A percentile compares a stretch with the other conserved stretches of the same genome.
These are phyloP conservation scores for Neuroscelio doddi DNA, from an alignment of 2,888 invertebrate species.

Conservation along the genomic window DNA sequence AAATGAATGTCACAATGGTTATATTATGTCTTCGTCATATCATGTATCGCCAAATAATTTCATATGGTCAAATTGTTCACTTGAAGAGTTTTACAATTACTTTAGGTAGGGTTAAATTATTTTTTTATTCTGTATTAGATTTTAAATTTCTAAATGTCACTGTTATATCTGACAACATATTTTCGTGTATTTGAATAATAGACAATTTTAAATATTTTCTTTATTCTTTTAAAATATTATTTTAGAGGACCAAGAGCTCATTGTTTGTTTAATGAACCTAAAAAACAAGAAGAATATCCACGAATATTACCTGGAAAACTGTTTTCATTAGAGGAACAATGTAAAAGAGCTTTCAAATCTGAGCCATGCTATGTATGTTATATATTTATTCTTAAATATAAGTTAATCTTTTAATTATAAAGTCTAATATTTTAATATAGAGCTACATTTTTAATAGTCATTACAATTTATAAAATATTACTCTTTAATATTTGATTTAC, in stretches of 20 bases:
- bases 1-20: constrained; percentile 43
- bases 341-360: constrained; percentile 85
- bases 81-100: constrained; percentile 54
- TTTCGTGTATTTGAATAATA: too few species aligned
- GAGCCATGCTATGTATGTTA: constrained; percentile 80
- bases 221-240: not conserved
- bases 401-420: constrained; percentile 3
- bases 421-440: too few species aligned
- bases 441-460: too few species aligned
- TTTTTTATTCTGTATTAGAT: too few species aligned
- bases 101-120: constrained; percentile 51
- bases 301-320: constrained; percentile 88
- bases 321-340: constrained; percentile 89
- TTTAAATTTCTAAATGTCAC: too few species aligned
- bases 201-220: too few species aligned
- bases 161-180: too few species aligned
- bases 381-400: not conserved
- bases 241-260: constrained; percentile 74
- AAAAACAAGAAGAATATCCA: constrained; percentile 86
- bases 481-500: too few species aligned
- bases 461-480: not conserved
- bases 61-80: constrained; percentile 57
- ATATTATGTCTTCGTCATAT: constrained; percentile 56
- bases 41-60: constrained; percentile 54
- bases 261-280: constrained; percentile 90